Evolutionary conservation across 2,113 vertebrate genomes (phyloP).

Genomic region (Callaeas wilsoni): DNA sequence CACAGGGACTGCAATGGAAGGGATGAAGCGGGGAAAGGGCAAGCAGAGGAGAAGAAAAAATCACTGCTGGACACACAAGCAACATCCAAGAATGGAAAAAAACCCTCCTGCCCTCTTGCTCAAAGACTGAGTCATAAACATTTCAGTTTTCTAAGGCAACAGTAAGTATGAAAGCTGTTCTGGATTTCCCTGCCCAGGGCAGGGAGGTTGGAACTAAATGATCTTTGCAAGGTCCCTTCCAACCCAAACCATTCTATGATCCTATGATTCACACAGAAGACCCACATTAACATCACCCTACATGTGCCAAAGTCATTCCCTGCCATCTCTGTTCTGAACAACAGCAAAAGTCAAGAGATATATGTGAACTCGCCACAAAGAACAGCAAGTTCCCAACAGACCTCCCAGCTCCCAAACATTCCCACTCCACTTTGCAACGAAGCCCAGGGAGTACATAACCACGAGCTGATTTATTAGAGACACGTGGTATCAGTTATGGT

Average conservation of each 20-base stretch:
- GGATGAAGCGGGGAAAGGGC: background rate
- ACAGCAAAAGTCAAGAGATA: background rate
- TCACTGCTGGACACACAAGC: background rate
- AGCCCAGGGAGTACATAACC: background rate
- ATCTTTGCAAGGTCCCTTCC: background rate
- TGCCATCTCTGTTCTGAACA: background rate
- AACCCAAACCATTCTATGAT: background rate
- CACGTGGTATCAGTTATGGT: background rate
- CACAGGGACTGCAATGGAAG: background rate
- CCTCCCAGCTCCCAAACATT: background rate
- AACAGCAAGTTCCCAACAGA: background rate
- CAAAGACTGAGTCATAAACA: constrained; percentile 7
- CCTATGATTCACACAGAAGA: background rate
- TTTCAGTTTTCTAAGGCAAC: constrained; percentile 24
- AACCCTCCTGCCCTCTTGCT: background rate
- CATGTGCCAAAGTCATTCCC: background rate
- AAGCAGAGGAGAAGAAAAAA: background rate
- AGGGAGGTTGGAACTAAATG: background rate
- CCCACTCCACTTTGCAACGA: background rate
- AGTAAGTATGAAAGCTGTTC: background rate
- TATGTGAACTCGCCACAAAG: background rate
- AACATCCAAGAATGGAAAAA: constrained; percentile 3
- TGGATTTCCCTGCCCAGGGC: background rate
- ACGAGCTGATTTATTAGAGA: background rate
- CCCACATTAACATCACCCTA: background rate